Base-by-base conservation (phyloP, 2,888 invertebrate species). In the Drosophila fungiperda region DNA sequence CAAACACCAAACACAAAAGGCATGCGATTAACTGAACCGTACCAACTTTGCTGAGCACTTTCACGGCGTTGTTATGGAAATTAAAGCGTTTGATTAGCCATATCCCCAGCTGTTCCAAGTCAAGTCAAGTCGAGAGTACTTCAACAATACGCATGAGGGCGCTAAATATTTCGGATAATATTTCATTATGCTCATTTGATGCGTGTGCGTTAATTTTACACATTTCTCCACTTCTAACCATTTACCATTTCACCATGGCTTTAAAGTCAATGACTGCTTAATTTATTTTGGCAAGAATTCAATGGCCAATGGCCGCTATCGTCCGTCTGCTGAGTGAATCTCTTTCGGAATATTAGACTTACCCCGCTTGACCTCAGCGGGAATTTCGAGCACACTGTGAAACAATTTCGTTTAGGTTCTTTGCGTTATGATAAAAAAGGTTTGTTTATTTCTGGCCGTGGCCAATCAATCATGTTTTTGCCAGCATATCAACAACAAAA, bases 201-300 rank as follows among this genome's bases (percentile, higher is more conserved):
- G 54, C 67, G 58, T 63, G 53, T 74, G 54, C 49, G 57, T 62
- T 62, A 26, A 52, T 38, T 61, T 55, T 26, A 65, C 38, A 38
- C 59, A 38, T 36, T 62, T 62, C 33, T 23, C 8, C 42, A 40
- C 42, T 15, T 29, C 15, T 9, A 40, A 40, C 40, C 38, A 60
- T 55, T 55, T 62, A 52, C n/a, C 60, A 58, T 20, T 58, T 45
- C 35, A 45, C 12, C 53, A 33, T 32, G 23, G 23, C 61, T 35
- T 66, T 55, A 61, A 82, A 89, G 87, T 87, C 87, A 87, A 89
- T 89, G 87, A 87, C 87, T 87, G 82, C 75, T 87, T 87, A 87
- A 87, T 87, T 87, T 84, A 88, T 87, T 86, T 87, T 87, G 72
- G 61, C 64, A 45, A 83, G 77, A 80, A 85, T 85, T 83, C 85